Conservation (phyloP, 2,113 vertebrate genomes). For the Crotalus horridus region DNA sequence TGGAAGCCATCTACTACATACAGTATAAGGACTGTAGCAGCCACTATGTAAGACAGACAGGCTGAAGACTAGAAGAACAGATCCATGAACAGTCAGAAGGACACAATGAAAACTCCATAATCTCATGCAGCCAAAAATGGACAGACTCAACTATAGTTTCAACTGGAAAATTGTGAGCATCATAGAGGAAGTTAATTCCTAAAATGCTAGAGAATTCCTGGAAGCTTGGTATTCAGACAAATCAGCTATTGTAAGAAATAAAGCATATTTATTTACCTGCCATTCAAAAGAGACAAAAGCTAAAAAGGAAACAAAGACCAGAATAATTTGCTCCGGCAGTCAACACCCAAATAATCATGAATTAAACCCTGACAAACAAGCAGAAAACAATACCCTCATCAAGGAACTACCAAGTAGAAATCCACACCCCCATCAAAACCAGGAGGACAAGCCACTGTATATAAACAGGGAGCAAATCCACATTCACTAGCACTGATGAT, state of each 20-base stretch:
- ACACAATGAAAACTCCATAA: neutral
- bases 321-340: neutral
- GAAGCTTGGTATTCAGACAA: neutral
- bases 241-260: neutral
- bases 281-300: neutral
- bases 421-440: neutral
- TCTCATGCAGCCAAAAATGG: neutral
- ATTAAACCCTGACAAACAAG: neutral
- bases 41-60: neutral
- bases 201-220: neutral
- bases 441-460: neutral
- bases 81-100: neutral
- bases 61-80: neutral
- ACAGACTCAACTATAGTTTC: neutral
- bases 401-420: neutral
- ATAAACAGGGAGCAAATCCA: neutral
- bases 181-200: neutral
- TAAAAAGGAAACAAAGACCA: neutral
- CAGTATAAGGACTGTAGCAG: neutral
- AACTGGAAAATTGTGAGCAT: neutral
- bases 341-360: neutral
- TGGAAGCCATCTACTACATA: neutral
- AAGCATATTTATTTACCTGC: neutral
- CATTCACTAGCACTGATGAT: neutral
- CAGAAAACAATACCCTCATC: neutral